Conservation (phyloP, 2,113 vertebrate genomes). For the Centropus bengalensis region DNA sequence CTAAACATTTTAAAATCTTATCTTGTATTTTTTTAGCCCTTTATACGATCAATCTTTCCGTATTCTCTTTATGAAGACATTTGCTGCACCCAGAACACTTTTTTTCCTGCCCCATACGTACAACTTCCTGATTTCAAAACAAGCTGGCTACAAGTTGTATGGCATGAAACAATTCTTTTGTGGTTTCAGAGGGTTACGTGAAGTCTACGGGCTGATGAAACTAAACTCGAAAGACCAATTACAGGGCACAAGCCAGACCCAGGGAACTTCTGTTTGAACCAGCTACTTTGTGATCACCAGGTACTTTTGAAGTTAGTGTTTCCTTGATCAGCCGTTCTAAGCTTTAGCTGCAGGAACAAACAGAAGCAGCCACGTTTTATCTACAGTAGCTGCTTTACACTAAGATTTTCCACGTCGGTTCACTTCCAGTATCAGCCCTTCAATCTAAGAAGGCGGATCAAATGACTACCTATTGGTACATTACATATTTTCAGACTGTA, state of each 20-base stretch:
- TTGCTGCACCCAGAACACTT: not conserved
- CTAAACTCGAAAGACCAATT: not conserved
- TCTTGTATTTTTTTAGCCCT: not conserved
- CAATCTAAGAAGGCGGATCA: not conserved
- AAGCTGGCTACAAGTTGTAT: not conserved
- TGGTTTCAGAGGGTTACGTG: not conserved
- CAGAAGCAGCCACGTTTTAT: conserved; percentile 13
- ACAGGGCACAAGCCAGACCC: not conserved
- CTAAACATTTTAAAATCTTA: not conserved
- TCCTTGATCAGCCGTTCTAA: not conserved
- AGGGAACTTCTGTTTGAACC: not conserved
- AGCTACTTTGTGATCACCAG: not conserved
- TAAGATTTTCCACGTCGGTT: not conserved
- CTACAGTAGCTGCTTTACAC: not conserved
- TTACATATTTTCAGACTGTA: not conserved
- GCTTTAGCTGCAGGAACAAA: not conserved
- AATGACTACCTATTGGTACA: not conserved
- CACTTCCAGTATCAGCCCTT: conserved; percentile 2
- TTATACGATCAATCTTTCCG: not conserved
- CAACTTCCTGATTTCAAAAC: not conserved
- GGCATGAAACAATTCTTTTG: not conserved
- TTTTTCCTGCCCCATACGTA: not conserved
- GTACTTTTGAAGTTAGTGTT: not conserved
- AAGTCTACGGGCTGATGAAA: not conserved
- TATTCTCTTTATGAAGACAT: not conserved